These are phyloP conservation scores for Eubasilissa regina DNA, from an alignment of 1,140 invertebrate genomes.

Conservation along the genomic window DNA sequence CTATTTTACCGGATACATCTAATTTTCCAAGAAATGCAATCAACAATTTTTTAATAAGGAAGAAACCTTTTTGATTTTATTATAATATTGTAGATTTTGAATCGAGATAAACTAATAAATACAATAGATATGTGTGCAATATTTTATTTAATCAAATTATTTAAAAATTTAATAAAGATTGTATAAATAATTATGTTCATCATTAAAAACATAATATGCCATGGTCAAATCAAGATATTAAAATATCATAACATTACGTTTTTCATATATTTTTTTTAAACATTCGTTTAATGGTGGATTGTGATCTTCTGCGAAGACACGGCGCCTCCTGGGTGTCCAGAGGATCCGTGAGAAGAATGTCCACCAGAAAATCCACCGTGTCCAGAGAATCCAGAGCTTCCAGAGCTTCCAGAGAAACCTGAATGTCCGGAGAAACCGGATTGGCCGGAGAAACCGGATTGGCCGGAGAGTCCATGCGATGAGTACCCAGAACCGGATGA, in stretches of 20 bases:
- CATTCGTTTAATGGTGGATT: not conserved
- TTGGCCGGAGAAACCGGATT: conserved; percentile 1
- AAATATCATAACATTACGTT: not conserved
- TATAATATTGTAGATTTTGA: too few relatives aligned
- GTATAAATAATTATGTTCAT: conserved; percentile 25
- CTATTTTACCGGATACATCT: too few relatives aligned
- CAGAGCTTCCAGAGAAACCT: not conserved
- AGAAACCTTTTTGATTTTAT: too few relatives aligned
- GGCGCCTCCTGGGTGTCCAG: not conserved
- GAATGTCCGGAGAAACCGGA: not conserved
- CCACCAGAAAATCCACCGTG: not conserved
- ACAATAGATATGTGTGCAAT: too few relatives aligned
- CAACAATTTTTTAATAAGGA: too few relatives aligned
- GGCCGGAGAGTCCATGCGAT: conserved; percentile 4
- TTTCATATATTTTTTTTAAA: not conserved
- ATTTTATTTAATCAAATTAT: too few relatives aligned
- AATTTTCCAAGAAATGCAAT: too few relatives aligned
- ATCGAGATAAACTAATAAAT: too few relatives aligned
- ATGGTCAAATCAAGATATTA: conserved; percentile 9
- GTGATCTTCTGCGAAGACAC: conserved; percentile 19
- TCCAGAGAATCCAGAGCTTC: conserved; percentile 11
- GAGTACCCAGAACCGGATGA: not conserved
- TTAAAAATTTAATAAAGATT: too few relatives aligned
- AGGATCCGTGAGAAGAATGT: conserved; percentile 27
- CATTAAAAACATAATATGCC: not conserved